Conservation (phyloP, 1,140 invertebrate genomes). For the Lepidurus arcticus region DNA sequence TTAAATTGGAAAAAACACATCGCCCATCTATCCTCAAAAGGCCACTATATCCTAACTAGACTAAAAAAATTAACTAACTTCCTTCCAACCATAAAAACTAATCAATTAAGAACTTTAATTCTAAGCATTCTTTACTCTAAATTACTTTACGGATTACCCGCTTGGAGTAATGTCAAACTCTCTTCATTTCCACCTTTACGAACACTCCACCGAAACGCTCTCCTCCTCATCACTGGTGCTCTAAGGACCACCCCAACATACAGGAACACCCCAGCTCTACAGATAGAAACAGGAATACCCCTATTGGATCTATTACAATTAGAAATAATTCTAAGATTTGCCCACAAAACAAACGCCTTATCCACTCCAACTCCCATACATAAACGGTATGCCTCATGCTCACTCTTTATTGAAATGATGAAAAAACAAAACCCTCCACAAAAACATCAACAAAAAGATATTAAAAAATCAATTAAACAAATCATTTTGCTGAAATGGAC, state of each 20-base stretch:
- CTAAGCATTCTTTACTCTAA: background rate
- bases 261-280: too few relatives aligned
- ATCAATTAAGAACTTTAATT: background rate
- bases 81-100: background rate
- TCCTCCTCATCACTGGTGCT: too few relatives aligned
- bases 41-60: background rate
- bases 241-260: too few relatives aligned
- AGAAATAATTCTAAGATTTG: too few relatives aligned
- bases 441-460: background rate
- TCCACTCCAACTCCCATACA: too few relatives aligned
- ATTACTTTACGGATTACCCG: background rate
- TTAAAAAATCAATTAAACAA: background rate
- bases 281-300: too few relatives aligned
- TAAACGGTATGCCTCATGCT: too few relatives aligned
- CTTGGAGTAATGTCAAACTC: background rate
- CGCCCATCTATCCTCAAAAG: background rate
- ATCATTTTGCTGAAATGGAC: background rate
- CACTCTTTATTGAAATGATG: too few relatives aligned
- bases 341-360: too few relatives aligned
- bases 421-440: background rate
- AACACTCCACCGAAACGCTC: too few relatives aligned
- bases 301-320: too few relatives aligned
- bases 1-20: slow-evolving; percentile 2
- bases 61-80: background rate
- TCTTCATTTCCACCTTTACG: too few relatives aligned